These are phyloP conservation scores for Schrankia costaestrigalis DNA, from an alignment of 2,888 invertebrate species.

Conservation along the genomic window DNA sequence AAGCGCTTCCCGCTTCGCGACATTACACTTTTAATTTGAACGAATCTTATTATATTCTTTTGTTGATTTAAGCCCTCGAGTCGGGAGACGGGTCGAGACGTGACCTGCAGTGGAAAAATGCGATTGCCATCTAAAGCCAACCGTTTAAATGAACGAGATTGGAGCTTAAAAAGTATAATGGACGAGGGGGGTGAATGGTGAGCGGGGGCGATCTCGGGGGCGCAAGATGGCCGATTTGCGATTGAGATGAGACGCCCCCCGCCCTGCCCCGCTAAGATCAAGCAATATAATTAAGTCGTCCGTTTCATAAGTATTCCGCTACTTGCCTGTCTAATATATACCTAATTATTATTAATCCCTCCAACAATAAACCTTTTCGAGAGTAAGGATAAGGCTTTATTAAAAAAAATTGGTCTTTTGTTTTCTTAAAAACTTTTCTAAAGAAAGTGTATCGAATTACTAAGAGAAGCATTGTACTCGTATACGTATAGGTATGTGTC, in stretches of 20 bases:
- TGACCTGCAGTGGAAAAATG: constrained; percentile 86
- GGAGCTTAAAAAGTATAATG: constrained; percentile 88
- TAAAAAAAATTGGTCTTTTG: too few relatives aligned
- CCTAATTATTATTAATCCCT: constrained; percentile 7
- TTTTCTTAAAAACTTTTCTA: too few relatives aligned
- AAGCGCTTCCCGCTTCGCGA: constrained; percentile 62
- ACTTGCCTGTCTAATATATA: constrained; percentile 23
- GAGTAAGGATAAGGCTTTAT: too few relatives aligned
- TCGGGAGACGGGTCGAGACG: constrained; percentile 82
- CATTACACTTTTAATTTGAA: constrained; percentile 88
- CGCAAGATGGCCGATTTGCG: constrained; percentile 81
- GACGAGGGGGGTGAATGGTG: constrained; percentile 70
- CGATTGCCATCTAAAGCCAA: constrained; percentile 86
- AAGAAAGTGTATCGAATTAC: too few relatives aligned
- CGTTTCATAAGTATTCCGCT: constrained; percentile 50
- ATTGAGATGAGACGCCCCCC: constrained; percentile 78
- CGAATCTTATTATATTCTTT: constrained; percentile 85
- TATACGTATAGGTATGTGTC: too few relatives aligned
- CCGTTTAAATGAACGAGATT: constrained; percentile 86
- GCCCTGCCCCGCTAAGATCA: constrained; percentile 65
- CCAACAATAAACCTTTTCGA: too few relatives aligned
- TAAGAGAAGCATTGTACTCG: too few relatives aligned
- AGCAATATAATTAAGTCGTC: constrained; percentile 75
- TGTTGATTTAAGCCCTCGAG: constrained; percentile 85
- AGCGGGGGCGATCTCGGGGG: constrained; percentile 75